Conservation (phyloP, 2,888 invertebrate genomes). For the Tillus elongatus region DNA sequence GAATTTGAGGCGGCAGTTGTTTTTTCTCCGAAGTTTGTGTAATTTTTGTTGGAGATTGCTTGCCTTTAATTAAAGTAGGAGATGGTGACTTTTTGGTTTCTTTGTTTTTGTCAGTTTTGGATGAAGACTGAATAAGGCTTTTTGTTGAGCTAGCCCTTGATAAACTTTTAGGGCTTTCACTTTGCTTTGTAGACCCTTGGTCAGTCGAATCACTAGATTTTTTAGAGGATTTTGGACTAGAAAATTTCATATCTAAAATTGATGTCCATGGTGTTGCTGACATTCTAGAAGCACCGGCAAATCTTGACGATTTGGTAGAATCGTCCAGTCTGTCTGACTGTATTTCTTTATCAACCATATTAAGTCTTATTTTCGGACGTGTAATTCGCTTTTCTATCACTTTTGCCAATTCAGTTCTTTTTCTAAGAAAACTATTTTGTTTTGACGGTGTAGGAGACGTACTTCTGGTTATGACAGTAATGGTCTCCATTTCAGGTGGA, state of each 20-base stretch:
- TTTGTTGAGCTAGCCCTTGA: conserved; percentile 42
- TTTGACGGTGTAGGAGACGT: conserved; percentile 70
- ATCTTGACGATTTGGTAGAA: conserved; percentile 56
- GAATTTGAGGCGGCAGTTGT: conserved; percentile 42
- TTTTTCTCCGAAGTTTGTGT: conserved; percentile 26
- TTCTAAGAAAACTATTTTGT: conserved; percentile 45
- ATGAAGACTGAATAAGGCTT: conserved; percentile 38
- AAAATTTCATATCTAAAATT: conserved; percentile 47
- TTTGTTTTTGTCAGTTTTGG: conserved; percentile 24
- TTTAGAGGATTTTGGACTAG: conserved; percentile 35
- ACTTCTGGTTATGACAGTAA: conserved; percentile 62
- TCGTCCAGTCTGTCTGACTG: conserved; percentile 68
- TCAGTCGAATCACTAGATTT: conserved; percentile 39
- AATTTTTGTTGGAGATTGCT: conserved; percentile 26
- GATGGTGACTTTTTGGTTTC: conserved; percentile 25
- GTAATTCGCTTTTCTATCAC: conserved; percentile 62
- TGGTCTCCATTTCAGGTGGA: conserved; percentile 39
- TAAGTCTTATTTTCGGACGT: conserved; percentile 47
- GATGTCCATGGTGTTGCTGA: conserved; percentile 56
- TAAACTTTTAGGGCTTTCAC: conserved; percentile 30
- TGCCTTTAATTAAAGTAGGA: conserved; percentile 24
- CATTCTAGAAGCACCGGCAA: conserved; percentile 48
- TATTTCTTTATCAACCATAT: conserved; percentile 58
- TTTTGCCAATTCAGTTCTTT: conserved; percentile 65
- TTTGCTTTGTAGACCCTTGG: conserved; percentile 38